These are phyloP conservation scores for Apodemus sylvaticus DNA, from an alignment of 2,113 vertebrate species.

Conservation along the genomic window DNA sequence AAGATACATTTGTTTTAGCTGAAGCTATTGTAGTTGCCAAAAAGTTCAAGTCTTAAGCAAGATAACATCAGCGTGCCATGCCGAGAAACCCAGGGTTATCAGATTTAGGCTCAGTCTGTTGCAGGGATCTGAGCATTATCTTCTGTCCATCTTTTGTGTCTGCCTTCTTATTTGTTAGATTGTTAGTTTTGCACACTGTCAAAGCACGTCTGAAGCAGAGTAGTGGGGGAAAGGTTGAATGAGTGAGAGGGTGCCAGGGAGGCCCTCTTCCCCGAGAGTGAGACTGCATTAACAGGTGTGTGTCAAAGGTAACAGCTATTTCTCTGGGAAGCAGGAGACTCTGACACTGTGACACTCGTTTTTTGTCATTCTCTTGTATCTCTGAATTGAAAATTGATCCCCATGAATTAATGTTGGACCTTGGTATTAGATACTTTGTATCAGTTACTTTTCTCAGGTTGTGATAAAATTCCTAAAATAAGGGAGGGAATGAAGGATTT, in stretches of 20 bases:
- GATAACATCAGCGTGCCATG: background rate
- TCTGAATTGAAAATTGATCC: background rate
- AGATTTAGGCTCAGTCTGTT: background rate
- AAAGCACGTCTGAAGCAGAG: background rate
- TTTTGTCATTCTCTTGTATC: background rate
- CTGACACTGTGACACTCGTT: background rate
- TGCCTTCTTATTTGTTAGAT: background rate
- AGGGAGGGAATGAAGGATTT: background rate
- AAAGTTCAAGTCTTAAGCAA: background rate
- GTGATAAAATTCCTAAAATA: background rate
- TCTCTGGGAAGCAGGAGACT: rapidly evolving
- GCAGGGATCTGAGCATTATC: background rate
- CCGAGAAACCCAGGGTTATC: background rate
- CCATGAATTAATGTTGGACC: background rate
- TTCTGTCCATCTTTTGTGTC: background rate
- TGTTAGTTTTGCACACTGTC: background rate
- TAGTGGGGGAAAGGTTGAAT: background rate
- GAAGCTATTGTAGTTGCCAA: background rate
- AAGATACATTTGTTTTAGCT: background rate
- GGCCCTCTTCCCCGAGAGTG: background rate
- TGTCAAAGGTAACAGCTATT: background rate
- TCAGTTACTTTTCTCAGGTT: background rate
- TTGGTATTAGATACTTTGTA: background rate
- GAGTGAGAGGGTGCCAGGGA: background rate
- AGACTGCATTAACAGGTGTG: background rate